Evolutionary conservation across 2,113 vertebrate genomes (phyloP).

Genomic region (Turnix velox): DNA sequence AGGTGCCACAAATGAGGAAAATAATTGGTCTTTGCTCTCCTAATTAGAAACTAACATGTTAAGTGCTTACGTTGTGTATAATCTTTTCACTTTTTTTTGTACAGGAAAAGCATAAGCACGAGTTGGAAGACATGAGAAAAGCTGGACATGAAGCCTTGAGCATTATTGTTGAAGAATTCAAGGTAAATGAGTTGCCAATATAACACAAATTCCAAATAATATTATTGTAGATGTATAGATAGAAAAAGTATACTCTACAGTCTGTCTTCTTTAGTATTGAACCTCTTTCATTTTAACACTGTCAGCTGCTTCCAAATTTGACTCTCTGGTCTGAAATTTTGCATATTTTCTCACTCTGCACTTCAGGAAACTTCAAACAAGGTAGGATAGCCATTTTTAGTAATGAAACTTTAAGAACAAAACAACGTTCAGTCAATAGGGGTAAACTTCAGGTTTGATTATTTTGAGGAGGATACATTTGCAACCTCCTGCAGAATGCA

Average conservation of each 20-base stretch:
- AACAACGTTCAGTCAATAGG: background rate
- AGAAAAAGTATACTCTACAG: background rate
- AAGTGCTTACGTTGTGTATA: background rate
- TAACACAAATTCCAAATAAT: background rate
- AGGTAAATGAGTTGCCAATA: slow-evolving; percentile 61
- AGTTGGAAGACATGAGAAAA: slow-evolving; percentile 79
- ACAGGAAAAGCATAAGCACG: slow-evolving; percentile 78
- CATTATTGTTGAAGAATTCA: slow-evolving; percentile 83
- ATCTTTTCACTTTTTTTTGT: background rate
- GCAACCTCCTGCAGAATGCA: background rate
- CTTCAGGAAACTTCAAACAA: background rate
- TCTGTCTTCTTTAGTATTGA: background rate
- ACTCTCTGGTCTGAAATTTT: background rate
- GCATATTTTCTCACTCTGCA: background rate
- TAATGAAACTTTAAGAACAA: background rate
- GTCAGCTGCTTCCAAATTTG: background rate
- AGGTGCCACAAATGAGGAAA: background rate
- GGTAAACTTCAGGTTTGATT: background rate
- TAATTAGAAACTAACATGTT: background rate
- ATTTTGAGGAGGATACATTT: background rate
- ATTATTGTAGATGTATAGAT: background rate
- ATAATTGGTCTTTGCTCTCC: background rate
- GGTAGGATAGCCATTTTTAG: background rate
- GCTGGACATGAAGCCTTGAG: slow-evolving; percentile 79
- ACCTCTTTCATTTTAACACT: background rate